Conservation (phyloP, 2,888 invertebrate species). For the Luffia ferchaultella region DNA sequence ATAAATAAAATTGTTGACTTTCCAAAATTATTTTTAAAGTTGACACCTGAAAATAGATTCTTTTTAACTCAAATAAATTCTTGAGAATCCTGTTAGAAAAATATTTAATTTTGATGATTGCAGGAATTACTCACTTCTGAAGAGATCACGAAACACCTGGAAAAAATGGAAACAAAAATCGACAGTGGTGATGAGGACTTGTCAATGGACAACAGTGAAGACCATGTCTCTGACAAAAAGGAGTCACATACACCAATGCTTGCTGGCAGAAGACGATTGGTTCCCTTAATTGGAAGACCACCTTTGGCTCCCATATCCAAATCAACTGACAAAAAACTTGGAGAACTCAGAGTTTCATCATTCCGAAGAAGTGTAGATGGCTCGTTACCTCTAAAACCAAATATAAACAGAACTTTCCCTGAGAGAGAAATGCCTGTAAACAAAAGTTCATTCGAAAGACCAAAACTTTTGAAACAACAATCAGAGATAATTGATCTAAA, state of each 20-base stretch:
- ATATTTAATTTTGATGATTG: constrained; percentile 16
- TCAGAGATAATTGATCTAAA: constrained; percentile 57
- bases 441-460: constrained; percentile 38
- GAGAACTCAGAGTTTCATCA: constrained; percentile 45
- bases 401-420: constrained; percentile 33
- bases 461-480: constrained; percentile 52
- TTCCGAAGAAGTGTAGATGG: constrained; percentile 43
- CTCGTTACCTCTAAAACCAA: constrained; percentile 35
- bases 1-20: too few relatives aligned
- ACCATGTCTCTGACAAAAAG: constrained; percentile 37
- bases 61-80: too few relatives aligned
- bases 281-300: constrained; percentile 40
- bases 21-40: too few relatives aligned
- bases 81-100: too few relatives aligned
- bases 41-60: too few relatives aligned
- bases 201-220: constrained; percentile 49
- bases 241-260: constrained; percentile 23
- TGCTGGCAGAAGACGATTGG: constrained; percentile 27
- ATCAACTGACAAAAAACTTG: constrained; percentile 38
- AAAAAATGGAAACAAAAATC: constrained; percentile 57
- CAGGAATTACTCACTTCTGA: constrained; percentile 60
- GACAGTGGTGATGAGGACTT: constrained; percentile 59
- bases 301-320: constrained; percentile 40
- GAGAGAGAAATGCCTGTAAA: constrained; percentile 38
- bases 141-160: constrained; percentile 55